Evolutionary conservation across 2,888 invertebrate species (phyloP).

Genomic region (Ennomos fuscantarius): DNA sequence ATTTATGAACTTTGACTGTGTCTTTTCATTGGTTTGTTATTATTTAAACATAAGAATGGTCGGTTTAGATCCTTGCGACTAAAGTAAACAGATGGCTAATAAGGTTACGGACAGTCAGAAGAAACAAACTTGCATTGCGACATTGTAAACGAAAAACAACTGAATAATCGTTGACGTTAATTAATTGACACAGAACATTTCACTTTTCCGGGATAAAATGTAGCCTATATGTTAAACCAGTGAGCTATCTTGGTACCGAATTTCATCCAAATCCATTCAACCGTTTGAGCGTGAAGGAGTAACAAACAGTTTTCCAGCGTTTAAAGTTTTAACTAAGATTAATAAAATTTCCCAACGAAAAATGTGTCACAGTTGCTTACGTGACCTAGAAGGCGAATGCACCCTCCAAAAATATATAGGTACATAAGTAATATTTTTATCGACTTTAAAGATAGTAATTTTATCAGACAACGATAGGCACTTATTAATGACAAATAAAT

Average conservation of each 20-base stretch:
- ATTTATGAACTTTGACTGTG: no score
- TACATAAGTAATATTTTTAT: no score
- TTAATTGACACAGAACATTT: conserved; percentile 17
- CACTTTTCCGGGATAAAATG: no score
- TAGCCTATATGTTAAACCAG: no score
- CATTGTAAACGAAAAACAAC: conserved; percentile 8
- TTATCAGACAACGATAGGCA: conserved; percentile 14
- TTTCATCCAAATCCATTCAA: no score
- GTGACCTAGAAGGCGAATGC: conserved; percentile 20
- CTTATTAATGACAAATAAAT: conserved; percentile 1
- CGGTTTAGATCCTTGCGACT: conserved; percentile 10
- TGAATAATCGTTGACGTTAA: conserved; percentile 13
- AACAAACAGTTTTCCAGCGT: no score
- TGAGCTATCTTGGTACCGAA: no score
- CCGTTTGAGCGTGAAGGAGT: no score
- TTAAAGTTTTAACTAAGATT: no score
- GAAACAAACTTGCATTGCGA: neutral
- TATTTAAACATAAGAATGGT: neutral
- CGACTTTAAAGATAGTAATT: conserved; percentile 9
- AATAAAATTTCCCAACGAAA: no score
- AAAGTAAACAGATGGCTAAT: conserved; percentile 14
- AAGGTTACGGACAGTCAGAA: conserved; percentile 8
- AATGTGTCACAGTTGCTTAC: conserved; percentile 11
- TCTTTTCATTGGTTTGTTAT: no score
- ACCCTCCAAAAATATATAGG: conserved; percentile 11